Conservation (phyloP, 2,888 invertebrate species). For the Tuta absoluta region DNA sequence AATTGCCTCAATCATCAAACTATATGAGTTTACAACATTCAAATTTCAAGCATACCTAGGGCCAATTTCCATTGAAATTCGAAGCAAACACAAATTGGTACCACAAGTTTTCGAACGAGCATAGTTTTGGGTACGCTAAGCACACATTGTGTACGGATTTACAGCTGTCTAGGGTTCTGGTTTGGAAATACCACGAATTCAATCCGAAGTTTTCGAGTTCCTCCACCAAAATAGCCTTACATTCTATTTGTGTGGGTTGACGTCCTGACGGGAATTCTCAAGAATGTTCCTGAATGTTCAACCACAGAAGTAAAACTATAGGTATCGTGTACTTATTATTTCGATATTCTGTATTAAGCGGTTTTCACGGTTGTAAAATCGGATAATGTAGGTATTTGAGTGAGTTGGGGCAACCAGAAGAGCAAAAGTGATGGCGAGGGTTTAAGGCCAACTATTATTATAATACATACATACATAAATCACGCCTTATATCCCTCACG, state of each 20-base stretch:
- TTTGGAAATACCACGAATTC: not conserved
- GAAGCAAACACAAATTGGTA: not conserved
- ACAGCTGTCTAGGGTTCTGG: not conserved
- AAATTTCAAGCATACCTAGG: not conserved
- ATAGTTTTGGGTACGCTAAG: not conserved
- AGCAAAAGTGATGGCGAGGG: too few species aligned
- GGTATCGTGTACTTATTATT: not conserved
- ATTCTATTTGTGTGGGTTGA: not conserved
- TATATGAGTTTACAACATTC: not conserved
- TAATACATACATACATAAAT: too few species aligned
- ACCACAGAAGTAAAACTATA: not conserved
- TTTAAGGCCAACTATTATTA: too few species aligned
- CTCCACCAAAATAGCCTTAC: not conserved
- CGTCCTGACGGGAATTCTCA: not conserved
- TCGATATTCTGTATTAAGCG: not conserved
- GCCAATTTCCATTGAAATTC: not conserved
- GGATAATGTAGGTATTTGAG: too few species aligned
- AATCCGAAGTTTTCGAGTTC: not conserved
- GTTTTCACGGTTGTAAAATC: not conserved
- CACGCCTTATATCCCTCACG: too few species aligned
- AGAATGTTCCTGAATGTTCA: not conserved
- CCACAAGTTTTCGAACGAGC: constrained; percentile 6
- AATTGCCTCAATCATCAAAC: not conserved
- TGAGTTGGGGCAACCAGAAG: too few species aligned
- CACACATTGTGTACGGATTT: not conserved